Base-by-base conservation (phyloP, 2,888 invertebrate species). In the Pyrocoelia pectoralis region DNA sequence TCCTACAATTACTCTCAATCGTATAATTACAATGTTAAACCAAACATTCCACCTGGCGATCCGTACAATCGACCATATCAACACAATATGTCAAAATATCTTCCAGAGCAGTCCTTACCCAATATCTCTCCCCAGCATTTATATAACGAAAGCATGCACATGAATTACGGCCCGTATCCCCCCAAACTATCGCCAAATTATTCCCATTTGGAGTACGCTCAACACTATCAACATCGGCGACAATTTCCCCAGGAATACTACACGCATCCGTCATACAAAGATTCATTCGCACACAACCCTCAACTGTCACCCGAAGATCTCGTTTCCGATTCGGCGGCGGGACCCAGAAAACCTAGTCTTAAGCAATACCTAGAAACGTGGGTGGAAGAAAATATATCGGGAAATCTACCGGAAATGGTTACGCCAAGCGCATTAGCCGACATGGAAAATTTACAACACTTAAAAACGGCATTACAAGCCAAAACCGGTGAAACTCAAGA, bases 311-410 rank as follows among this genome's bases (percentile, higher is more conserved):
- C 74, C 17, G 79, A 79, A 41, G 68, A 63, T 12, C 49, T 56
- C 6, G 43, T n/a, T n/a, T n/a, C n/a, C n/a, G n/a, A 70, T n/a
- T 72, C 74, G 51, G 73, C 68, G 50, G 58, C 73, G 5, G 72
- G 70, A 6, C 66, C 70, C 0, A 73, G 75, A 33, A 70, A 72
- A 28, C 70, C 77, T 19, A 77, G 72, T 55, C 68, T 81, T 3
- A 78, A 79, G 54, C 77, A 79, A 29, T 81, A 74, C 56, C 68
- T 80, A 33, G 81, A 81, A 60, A 80, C 74, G 48, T 80, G 80
- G 80, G 78, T 77, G 0, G 80, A 80, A 43, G 80, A 79, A 56
- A 78, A 79, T 12, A 70, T 74, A 0, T 66, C 73, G 0, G 70
- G 72, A 0, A 76, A 75, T 13, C 33, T 59, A 12, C 54, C 66